These are phyloP conservation scores for Glyphotaelius pellucidus DNA, from an alignment of 2,888 invertebrate genomes.

Conservation along the genomic window DNA sequence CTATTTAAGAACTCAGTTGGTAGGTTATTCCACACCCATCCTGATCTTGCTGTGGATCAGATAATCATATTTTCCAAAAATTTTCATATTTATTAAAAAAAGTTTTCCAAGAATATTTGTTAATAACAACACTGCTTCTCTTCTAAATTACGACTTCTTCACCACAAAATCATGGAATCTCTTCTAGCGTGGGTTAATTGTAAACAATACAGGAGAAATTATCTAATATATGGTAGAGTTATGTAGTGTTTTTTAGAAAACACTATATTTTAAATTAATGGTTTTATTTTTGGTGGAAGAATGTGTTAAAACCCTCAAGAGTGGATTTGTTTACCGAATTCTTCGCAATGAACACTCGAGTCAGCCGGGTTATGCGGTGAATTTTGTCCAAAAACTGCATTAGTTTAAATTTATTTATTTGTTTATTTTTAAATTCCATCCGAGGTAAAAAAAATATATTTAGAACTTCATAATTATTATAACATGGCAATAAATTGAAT, in stretches of 20 bases:
- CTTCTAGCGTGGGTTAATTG: not conserved
- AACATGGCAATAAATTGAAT: too few relatives aligned
- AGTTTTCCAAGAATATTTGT: not conserved
- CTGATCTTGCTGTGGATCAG: not conserved
- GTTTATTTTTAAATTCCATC: too few relatives aligned
- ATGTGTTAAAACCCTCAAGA: not conserved
- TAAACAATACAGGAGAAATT: not conserved
- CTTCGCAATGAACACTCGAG: too few relatives aligned
- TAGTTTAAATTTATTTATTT: too few relatives aligned
- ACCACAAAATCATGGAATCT: not conserved
- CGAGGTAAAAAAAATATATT: too few relatives aligned
- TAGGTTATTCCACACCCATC: not conserved
- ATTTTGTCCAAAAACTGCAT: too few relatives aligned
- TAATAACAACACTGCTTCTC: not conserved
- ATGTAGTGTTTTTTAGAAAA: not conserved
- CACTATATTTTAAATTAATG: not conserved
- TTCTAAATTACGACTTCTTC: not conserved
- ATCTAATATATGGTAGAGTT: not conserved
- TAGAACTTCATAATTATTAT: too few relatives aligned
- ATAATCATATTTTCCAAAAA: not conserved
- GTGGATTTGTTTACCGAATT: too few relatives aligned
- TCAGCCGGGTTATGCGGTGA: too few relatives aligned
- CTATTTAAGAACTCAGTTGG: not conserved
- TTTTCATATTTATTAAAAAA: not conserved
- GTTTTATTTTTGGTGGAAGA: not conserved